phyloP scores from a whole-genome alignment of 2,113 vertebrate species.

The Hemicordylus capensis region DNA sequence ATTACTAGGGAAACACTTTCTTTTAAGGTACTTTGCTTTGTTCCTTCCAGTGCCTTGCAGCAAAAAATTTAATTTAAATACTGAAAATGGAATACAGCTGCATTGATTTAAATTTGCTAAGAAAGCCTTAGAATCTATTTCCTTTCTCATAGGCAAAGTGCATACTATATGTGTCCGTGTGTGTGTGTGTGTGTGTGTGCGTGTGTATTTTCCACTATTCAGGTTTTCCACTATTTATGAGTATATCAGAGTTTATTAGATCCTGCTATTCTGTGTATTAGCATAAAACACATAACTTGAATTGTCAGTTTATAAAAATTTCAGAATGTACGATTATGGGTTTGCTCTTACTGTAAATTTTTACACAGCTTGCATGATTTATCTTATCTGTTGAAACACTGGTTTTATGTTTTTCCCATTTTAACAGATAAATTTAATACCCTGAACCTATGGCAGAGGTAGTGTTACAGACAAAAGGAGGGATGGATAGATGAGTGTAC shows the following conservation, averaged over 20 bases:
- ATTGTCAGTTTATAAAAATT: slow-evolving; percentile 80
- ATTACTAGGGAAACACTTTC: slow-evolving; percentile 77
- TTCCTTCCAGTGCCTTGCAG: slow-evolving; percentile 73
- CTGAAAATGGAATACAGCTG: slow-evolving; percentile 73
- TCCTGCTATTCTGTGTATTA: slow-evolving; percentile 71
- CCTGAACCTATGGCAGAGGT: slow-evolving; percentile 47
- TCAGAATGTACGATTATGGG: slow-evolving; percentile 73
- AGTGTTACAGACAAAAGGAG: slow-evolving; percentile 64
- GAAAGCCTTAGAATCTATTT: slow-evolving; percentile 74
- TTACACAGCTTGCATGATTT: slow-evolving; percentile 70
- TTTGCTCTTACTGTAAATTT: slow-evolving; percentile 75
- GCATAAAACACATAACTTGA: slow-evolving; percentile 77
- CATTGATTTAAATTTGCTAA: slow-evolving; percentile 79
- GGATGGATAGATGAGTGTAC: not conserved
- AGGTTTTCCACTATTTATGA: slow-evolving; percentile 69
- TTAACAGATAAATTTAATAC: slow-evolving; percentile 69
- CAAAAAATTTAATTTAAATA: slow-evolving; percentile 79
- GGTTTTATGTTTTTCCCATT: slow-evolving; percentile 53
- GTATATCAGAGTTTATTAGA: slow-evolving; percentile 76
- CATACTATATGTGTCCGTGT: slow-evolving; percentile 50
- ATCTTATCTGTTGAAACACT: slow-evolving; percentile 65
- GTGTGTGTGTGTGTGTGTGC: slow-evolving; percentile 45
- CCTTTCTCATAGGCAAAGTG: slow-evolving; percentile 63
- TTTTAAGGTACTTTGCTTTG: slow-evolving; percentile 80
- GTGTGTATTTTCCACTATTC: slow-evolving; percentile 51